These are phyloP conservation scores for Adineta ricciae DNA, from an alignment of 2,888 invertebrate genomes.

Conservation along the genomic window DNA sequence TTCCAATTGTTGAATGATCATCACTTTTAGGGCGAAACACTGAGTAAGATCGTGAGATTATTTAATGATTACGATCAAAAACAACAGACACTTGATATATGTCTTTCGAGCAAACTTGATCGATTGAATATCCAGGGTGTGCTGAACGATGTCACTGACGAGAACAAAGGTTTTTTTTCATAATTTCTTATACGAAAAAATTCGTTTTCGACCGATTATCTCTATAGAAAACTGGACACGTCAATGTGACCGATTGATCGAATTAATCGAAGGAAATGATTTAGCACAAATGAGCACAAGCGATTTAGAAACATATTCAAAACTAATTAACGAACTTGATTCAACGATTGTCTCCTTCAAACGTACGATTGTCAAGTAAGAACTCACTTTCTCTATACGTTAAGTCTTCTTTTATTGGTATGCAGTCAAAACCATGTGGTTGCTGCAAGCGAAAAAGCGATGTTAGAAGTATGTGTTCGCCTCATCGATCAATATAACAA, in stretches of 20 bases:
- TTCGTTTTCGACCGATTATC: background rate
- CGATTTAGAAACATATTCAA: background rate
- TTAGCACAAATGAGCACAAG: background rate
- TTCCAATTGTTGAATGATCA: background rate
- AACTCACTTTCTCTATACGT: background rate
- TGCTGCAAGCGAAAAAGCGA: background rate
- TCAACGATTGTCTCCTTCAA: background rate
- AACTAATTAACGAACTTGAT: background rate
- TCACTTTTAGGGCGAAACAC: background rate
- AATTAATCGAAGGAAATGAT: background rate
- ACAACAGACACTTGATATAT: background rate
- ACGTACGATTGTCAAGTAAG: background rate
- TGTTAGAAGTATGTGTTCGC: background rate
- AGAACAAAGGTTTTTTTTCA: background rate
- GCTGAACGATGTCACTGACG: background rate
- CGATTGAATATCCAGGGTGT: background rate
- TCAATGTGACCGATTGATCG: background rate
- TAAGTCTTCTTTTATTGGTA: background rate
- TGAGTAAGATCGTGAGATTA: background rate
- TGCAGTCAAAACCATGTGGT: background rate
- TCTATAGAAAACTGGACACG: background rate
- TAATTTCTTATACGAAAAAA: background rate
- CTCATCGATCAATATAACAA: background rate
- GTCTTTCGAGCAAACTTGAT: background rate
- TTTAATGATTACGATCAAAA: constrained; percentile 7